Conservation (phyloP, 2,113 vertebrate species). For the Apeltes quadracus region DNA sequence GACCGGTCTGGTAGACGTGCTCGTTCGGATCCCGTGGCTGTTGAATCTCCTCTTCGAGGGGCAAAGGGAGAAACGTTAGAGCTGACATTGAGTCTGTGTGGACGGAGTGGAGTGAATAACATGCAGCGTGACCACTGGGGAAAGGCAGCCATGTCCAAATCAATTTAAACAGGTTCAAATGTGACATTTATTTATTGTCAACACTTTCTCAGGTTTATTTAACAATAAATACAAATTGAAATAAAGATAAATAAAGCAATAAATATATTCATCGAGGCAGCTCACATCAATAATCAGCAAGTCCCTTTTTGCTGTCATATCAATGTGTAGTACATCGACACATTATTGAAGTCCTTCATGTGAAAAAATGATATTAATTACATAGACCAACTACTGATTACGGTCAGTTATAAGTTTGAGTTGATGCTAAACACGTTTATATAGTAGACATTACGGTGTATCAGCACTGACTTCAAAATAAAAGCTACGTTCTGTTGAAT, state of each 20-base stretch:
- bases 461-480: too few species aligned
- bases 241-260: not conserved
- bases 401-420: not conserved
- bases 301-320: not conserved
- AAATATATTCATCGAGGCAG: not conserved
- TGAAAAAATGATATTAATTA: not conserved
- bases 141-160: not conserved
- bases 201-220: not conserved
- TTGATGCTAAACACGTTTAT: too few species aligned
- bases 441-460: too few species aligned
- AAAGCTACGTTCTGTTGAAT: too few species aligned
- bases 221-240: not conserved
- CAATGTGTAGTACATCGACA: not conserved
- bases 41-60: not conserved
- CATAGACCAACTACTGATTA: not conserved
- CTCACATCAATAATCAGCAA: not conserved
- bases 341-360: not conserved
- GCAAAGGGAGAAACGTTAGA: not conserved
- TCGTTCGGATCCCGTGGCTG: conserved; percentile 24
- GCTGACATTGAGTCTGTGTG: not conserved
- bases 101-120: not conserved
- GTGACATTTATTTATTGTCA: not conserved
- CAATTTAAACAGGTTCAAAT: not conserved
- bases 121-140: not conserved
- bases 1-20: not conserved